Evolutionary conservation across 2,888 invertebrate genomes (phyloP), one percentile per base, ranked within the genome.

Genomic region (Sarcophaga variegata): DNA sequence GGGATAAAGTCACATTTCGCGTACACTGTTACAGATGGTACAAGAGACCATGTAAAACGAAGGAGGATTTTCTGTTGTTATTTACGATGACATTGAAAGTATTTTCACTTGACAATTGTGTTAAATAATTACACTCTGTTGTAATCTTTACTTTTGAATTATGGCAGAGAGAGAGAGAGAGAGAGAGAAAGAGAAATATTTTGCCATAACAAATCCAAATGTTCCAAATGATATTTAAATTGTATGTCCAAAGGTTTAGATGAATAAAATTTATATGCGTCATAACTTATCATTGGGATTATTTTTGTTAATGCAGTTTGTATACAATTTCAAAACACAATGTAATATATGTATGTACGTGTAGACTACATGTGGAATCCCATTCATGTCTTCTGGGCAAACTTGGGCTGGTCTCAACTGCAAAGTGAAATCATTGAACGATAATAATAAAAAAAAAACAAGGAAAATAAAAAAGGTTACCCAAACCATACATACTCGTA

Each of bases 1-100:
- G 54, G 54, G 0, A 54, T 54, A 54, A 71, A 70, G 70, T 54
- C 27, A 76, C n/a, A 76, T 75, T 75, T 63, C 49, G 63, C 49
- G 22, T 49, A 49, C 25, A 27, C n/a, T 62, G 47, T 70, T n/a
- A 49, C 14, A 71, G 25, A 10, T 62, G 47, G 22, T n/a, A 49
- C 14, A 70, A 27, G 6, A 67, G 67, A 10, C 25, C 45, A 63
- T 20, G 20, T 20, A 49, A 69, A 45, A 49, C 17, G 17, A 75
- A 62, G 20, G 5, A 69, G 75, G 81, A 75, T 76, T 81, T 70
- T 45, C 69, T 78, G 66, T 25, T 20, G 37, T 76, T 63, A 76
- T 81, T 81, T 81, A 81, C 70, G 70, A 70, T 81, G 81, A 45
- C 81, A 81, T 70, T 75, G 63, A 75, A 60, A 54, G 54, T 70